Evolutionary conservation across 2,113 vertebrate genomes (phyloP), one percentile per base, ranked within the genome.

Genomic region (Hippocampus zosterae): DNA sequence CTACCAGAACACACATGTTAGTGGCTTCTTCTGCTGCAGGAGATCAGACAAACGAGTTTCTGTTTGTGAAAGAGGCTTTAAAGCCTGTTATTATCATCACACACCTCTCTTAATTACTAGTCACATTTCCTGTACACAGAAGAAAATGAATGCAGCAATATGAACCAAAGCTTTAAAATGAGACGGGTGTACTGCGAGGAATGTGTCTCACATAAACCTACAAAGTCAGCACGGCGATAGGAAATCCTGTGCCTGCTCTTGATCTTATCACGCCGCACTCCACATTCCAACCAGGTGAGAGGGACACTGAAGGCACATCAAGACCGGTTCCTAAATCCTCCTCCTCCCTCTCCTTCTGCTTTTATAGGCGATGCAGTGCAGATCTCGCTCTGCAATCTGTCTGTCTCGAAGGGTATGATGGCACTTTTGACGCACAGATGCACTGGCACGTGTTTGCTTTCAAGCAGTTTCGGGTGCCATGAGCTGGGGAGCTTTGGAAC

Each of bases 261-360:
- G 86, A 88, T 91, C 71, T 81, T 82, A 90, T 90, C 87, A 71
- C 64, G 44, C 65, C 8, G 60, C 74, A 77, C 68, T 79, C 81
- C 76, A 70, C 89, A 90, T 91, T 92, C 88, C 87, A 86, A 80
- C 78, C 76, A 88, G 81, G 83, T 88, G 89, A 88, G 83, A 86
- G 74, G 72, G 83, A 89, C 86, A 81, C 69, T 48, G 40, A 80
- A 72, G 60, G 79, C 85, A 80, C 62, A 90, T 73, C 77, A 72
- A 78, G 78, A 88, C 86, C 83, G 69, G 78, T 75, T 71, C 71
- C 67, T 42, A 57, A 73, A 60, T 27, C 82, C 65, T 78, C 74
- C 73, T 78, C 18, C 68, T 78, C 66, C 59, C 65, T 23, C 61
- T 69, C 42, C 62, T 21, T 80, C 71, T 44, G 74, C 71, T 75